Percentiles rank a stretch among this genome's conserved stretches.
Evolutionary conservation across 2,888 invertebrate species (phyloP).

Genomic region (Cabera pusaria): DNA sequence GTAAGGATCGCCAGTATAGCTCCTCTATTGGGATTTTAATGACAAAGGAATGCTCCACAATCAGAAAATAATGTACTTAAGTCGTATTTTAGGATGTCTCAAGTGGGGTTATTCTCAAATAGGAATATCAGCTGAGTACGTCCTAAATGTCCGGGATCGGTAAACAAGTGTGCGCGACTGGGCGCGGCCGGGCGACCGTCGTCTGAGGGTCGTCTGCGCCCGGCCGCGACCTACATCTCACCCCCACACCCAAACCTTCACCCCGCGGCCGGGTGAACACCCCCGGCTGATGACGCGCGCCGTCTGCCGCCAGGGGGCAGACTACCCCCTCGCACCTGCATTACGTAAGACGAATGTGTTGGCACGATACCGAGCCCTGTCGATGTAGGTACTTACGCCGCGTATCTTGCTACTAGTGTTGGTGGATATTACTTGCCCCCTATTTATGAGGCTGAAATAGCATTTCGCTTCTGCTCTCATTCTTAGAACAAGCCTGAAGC

Average conservation of each 20-base stretch:
- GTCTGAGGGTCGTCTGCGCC: conserved; percentile 80
- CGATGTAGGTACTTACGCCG: conserved; percentile 24
- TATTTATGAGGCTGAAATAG: too few species aligned
- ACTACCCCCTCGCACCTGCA: conserved; percentile 57
- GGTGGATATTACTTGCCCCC: too few species aligned
- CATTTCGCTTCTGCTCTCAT: too few species aligned
- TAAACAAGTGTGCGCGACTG: conserved; percentile 35
- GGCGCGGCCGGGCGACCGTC: conserved; percentile 53
- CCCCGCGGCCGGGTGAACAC: conserved; percentile 39
- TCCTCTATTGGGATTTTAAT: too few species aligned
- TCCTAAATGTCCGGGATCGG: conserved; percentile 29
- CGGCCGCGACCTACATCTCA: conserved; percentile 71
- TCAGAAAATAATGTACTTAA: too few species aligned
- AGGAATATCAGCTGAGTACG: conserved; percentile 32
- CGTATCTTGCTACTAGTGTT: too few species aligned
- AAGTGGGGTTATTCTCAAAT: not conserved
- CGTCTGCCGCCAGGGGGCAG: too few species aligned
- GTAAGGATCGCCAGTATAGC: too few species aligned
- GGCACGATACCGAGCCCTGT: conserved; percentile 42
- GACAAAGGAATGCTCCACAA: too few species aligned
- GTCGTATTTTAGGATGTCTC: too few species aligned
- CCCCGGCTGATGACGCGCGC: conserved; percentile 45
- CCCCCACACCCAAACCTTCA: conserved; percentile 30
- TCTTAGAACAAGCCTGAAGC: too few species aligned
- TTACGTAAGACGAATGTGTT: conserved; percentile 68